Evolutionary conservation across 1,140 invertebrate genomes (phyloP), one percentile per base, ranked within the genome.

Genomic region (Drosophila navojoa): DNA sequence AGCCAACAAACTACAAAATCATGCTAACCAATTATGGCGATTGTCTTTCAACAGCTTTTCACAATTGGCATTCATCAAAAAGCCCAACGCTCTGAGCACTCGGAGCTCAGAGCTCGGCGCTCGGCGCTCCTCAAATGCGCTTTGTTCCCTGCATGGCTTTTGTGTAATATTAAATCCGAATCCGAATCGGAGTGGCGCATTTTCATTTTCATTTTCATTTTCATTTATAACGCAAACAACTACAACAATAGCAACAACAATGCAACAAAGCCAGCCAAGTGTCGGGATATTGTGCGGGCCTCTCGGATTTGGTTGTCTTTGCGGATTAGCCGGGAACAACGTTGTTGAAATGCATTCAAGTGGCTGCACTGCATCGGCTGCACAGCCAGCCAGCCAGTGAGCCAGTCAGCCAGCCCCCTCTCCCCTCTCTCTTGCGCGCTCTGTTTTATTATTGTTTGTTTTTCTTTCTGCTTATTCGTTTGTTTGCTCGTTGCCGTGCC

Each of bases 271-370:
- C 74, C 71, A 63, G 64, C 70, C 75, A 64, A 77, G 75, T 75
- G 71, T 63, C 54, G 58, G 40, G 45, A 70, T 38, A 70, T 29
- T 59, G 53, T 69, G 70, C 45, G 63, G 38, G 50, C 35, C 70
- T 52, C 58, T 69, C 38, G n/a, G n/a, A 44, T 35, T 45, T 47
- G 75, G 78, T 77, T 86, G 76, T 89, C 82, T 87, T 89, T 86
- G 82, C 71, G 79, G 82, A 86, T 86, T 86, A 89, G 71, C 49
- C 42, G 71, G 61, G 25, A 32, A 32, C 76, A 86, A 82, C 64
- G 76, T 55, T 75, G 74, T 78, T 77, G 67, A 77, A 86, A 78
- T 66, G 75, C 81, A 86, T 80, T 86, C 71, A 79, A 86, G 79
- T 87, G 71, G 71, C 61, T 76, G 71, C 75, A 70, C 57, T 77